Base-by-base conservation (phyloP, 37 sponge, comb jelly and placozoan species). In the Agelas oroides region DNA sequence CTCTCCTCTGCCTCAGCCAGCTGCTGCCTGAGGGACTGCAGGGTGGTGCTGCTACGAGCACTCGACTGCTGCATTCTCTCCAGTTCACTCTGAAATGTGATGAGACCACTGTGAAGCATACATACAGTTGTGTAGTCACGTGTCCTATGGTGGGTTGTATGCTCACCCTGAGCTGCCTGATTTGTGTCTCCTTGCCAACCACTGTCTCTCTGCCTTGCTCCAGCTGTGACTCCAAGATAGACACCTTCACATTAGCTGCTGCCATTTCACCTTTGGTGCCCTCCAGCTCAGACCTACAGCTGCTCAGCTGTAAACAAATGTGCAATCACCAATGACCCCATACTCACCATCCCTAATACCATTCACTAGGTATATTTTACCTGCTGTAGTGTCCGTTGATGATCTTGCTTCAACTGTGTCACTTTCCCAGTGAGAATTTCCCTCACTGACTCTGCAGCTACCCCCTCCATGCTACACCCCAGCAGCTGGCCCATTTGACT, bases 11-110 rank as follows among this genome's bases (percentile, higher is more conserved):
- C 35, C 65, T 70, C 65, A 33, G 75, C 35, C n/a, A 80, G 55
- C 71, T 85, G 86, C 35, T 85, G 75, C 25, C 75, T 33, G 16
- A 90, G 76, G 15, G 86, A 84, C 46, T 81, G 76, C 57, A 90
- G 28, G 2, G 40, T 67, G 40, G 87, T 62, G 20, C 52, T 70
- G n/a, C 74, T 70, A 15, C 91, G 73, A 28, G 86, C 86, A 61
- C 62, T 34, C 23, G 61, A 60, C 61, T 75, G 77, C 23, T 84
- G 86, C 37, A 64, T 53, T 13, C 19, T n/a, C 58, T 84, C 90
- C 57, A 84, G 18, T 55, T 89, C 90, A 55, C 8, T 15, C 90
- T 89, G 65, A 19, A 78, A 64, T 34, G 2, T 46, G 58, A 55
- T 12, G 21, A 32, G 37, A 35, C 6, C 23, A 34, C 30, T 34